A percentile compares a stretch with the other conserved stretches of the same genome.
Conservation (phyloP, 2,888 invertebrate species). For the Yponomeuta evonymella region DNA sequence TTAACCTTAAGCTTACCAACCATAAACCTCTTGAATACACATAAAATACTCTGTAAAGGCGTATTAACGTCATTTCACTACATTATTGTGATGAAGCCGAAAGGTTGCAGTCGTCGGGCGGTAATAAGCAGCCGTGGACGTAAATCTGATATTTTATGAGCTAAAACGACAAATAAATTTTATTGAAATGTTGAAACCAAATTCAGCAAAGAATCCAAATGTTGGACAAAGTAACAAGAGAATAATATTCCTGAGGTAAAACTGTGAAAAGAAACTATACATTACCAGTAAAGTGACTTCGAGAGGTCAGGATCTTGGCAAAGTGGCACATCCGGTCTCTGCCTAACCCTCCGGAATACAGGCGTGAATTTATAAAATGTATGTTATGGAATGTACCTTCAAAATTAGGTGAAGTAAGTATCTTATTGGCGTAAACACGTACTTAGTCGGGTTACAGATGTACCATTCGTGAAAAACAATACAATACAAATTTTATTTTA, state of each 20-base stretch:
- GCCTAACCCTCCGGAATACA: too few species aligned
- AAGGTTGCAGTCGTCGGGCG: conserved; percentile 30
- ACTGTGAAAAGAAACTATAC: too few species aligned
- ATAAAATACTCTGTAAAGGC: conserved; percentile 17
- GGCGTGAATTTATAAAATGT: too few species aligned
- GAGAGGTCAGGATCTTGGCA: too few species aligned
- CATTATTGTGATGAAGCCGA: conserved; percentile 54
- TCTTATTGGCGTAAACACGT: too few species aligned
- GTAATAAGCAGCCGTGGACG: conserved; percentile 48
- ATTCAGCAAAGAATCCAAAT: not conserved
- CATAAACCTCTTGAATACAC: conserved; percentile 1
- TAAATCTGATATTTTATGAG: conserved; percentile 61
- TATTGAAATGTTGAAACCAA: conserved; percentile 16
- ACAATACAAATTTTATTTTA: too few species aligned
- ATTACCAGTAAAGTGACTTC: too few species aligned
- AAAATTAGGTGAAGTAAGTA: too few species aligned
- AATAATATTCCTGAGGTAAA: not conserved
- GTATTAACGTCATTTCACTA: conserved; percentile 26
- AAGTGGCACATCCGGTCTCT: too few species aligned
- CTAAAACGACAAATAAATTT: conserved; percentile 56
- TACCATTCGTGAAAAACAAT: too few species aligned
- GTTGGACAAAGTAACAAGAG: not conserved
- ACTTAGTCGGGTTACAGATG: too few species aligned
- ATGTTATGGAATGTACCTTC: too few species aligned
- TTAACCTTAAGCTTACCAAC: not conserved